phyloP scores from a whole-genome alignment of 2,113 vertebrate species.

The Ascaphus truei region DNA sequence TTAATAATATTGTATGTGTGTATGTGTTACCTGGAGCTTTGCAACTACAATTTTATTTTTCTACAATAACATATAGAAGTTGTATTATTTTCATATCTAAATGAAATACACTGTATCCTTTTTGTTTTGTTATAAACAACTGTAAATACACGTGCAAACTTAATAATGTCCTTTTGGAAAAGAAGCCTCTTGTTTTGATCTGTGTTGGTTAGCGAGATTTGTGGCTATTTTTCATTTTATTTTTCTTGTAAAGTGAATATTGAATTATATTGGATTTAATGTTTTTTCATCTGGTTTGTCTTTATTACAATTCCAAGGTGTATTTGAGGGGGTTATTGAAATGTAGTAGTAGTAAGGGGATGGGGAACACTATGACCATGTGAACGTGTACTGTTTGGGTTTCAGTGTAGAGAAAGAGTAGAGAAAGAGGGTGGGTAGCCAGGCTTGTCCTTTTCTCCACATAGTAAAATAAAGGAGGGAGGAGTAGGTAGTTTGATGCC shows the following conservation, averaged over 20 bases:
- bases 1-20: neutral
- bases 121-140: neutral
- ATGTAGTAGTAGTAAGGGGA: no score
- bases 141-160: slow-evolving; percentile 1
- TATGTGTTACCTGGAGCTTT: neutral
- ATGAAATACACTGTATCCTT: slow-evolving; percentile 1
- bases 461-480: no score
- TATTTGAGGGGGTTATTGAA: neutral
- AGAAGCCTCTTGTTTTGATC: slow-evolving; percentile 5
- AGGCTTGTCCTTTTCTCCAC: no score
- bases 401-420: no score
- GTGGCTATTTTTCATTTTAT: slow-evolving; percentile 26
- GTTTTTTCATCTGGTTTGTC: neutral
- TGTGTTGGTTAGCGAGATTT: neutral
- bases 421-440: no score
- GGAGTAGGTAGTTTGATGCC: no score
- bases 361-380: no score
- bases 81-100: slow-evolving; percentile 27
- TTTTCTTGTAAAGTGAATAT: slow-evolving; percentile 28
- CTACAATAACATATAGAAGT: slow-evolving; percentile 13
- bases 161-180: neutral
- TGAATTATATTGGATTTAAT: slow-evolving; percentile 28
- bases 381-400: no score
- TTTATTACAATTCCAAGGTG: neutral
- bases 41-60: slow-evolving; percentile 19